Evolutionary conservation across 1,140 invertebrate genomes (phyloP).

Genomic region (Eupristina koningsbergeri): DNA sequence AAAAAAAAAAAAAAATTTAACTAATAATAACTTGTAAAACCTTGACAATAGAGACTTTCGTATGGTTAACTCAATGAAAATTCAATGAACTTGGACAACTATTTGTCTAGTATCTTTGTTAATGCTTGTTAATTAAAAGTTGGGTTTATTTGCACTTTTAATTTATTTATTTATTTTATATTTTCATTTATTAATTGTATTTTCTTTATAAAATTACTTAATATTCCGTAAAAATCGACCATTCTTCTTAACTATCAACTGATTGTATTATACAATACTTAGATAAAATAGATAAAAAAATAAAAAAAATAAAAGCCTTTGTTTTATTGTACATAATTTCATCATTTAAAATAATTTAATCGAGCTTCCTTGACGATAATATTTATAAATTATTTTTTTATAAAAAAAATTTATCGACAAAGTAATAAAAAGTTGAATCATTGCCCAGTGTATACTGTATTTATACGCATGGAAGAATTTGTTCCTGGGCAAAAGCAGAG

Average conservation of each 20-base stretch:
- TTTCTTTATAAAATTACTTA: neutral
- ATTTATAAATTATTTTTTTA: too few species aligned
- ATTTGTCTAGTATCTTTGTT: neutral
- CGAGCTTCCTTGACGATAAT: too few species aligned
- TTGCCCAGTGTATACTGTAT: too few species aligned
- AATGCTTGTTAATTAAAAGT: neutral
- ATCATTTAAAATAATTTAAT: too few species aligned
- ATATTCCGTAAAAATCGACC: neutral
- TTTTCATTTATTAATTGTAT: neutral
- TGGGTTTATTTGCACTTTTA: neutral
- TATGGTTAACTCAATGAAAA: conserved; percentile 10
- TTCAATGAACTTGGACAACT: neutral
- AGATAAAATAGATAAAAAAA: too few species aligned
- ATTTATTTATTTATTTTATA: neutral
- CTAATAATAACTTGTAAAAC: conserved; percentile 30
- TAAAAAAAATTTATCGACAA: too few species aligned
- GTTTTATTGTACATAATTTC: too few species aligned
- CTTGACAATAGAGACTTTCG: conserved; percentile 35
- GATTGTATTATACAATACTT: neutral
- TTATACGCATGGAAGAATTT: neutral
- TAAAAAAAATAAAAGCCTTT: too few species aligned
- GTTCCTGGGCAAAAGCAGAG: neutral
- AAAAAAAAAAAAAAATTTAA: conserved; percentile 17
- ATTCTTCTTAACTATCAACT: neutral
- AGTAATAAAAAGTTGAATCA: neutral